Conservation (phyloP, 2,797 vertebrate species). For the Notoglanidium macrostoma region DNA sequence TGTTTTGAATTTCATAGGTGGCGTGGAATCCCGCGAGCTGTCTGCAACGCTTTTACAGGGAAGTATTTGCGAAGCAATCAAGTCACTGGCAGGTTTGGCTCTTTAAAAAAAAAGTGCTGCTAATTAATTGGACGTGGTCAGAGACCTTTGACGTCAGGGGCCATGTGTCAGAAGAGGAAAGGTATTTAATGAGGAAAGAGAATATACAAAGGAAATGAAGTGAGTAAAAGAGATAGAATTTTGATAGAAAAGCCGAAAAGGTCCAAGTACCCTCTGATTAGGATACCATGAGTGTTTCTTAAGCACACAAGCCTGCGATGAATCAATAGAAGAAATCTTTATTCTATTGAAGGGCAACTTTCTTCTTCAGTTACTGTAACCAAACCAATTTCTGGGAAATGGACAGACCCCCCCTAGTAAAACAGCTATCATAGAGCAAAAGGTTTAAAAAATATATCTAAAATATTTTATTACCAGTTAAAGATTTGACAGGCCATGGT, state of each 20-base stretch:
- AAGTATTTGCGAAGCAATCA: conserved; percentile 61
- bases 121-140: conserved; percentile 53
- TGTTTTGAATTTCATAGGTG: conserved; percentile 73
- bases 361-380: conserved; percentile 27
- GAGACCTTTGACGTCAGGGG: conserved; percentile 32
- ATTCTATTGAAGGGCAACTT: background rate
- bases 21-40: conserved; percentile 66
- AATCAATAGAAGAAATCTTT: conserved; percentile 20
- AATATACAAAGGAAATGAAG: background rate
- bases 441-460: background rate
- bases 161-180: background rate
- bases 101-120: conserved; percentile 30
- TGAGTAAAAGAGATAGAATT: background rate
- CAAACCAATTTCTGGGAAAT: conserved; percentile 29
- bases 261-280: background rate
- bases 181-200: background rate
- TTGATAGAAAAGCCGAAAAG: background rate
- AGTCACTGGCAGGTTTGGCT: conserved; percentile 37
- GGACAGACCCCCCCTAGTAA: background rate
- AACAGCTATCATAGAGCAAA: conserved; percentile 6
- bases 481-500: background rate
- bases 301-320: background rate
- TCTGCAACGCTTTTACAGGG: conserved; percentile 64
- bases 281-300: background rate
- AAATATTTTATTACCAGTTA: conserved; percentile 12